These are phyloP conservation scores for Hofmannophila pseudospretella DNA, from an alignment of 2,888 invertebrate genomes.

Conservation along the genomic window DNA sequence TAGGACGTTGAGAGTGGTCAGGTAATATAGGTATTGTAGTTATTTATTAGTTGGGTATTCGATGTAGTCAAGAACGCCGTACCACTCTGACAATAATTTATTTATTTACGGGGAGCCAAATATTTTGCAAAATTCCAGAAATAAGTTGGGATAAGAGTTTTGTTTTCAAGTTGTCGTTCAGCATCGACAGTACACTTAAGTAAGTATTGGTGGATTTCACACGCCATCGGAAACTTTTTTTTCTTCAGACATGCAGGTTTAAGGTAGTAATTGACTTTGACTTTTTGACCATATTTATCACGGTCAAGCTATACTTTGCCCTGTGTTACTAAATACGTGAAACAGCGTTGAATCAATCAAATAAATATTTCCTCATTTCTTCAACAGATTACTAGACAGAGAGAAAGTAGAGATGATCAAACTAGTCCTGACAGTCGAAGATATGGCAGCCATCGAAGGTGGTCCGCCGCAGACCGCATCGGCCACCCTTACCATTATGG, in stretches of 20 bases:
- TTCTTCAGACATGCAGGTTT: no score
- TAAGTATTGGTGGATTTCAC: no score
- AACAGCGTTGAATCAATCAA: no score
- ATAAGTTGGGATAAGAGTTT: no score
- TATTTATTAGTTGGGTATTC: constrained; percentile 80
- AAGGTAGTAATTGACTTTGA: no score
- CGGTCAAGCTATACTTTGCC: no score
- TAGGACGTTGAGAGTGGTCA: constrained; percentile 83
- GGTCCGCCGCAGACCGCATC: constrained; percentile 82
- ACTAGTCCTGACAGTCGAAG: constrained; percentile 87
- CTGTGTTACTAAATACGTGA: no score
- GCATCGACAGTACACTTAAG: no score
- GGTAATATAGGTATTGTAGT: constrained; percentile 45
- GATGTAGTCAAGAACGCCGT: constrained; percentile 39
- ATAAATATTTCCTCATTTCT: constrained; percentile 18
- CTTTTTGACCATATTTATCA: no score
- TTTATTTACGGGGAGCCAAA: neutral
- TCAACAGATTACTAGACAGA: constrained; percentile 83
- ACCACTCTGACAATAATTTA: neutral
- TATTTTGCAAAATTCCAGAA: no score
- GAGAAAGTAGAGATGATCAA: constrained; percentile 89
- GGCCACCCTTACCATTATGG: constrained; percentile 84
- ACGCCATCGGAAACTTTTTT: no score
- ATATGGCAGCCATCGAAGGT: constrained; percentile 87
- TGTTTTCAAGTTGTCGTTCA: no score